A percentile compares a stretch with the other conserved stretches of the same genome.
These are phyloP conservation scores for Octopus bimaculoides DNA, from an alignment of 1,140 invertebrate genomes.

Conservation along the genomic window DNA sequence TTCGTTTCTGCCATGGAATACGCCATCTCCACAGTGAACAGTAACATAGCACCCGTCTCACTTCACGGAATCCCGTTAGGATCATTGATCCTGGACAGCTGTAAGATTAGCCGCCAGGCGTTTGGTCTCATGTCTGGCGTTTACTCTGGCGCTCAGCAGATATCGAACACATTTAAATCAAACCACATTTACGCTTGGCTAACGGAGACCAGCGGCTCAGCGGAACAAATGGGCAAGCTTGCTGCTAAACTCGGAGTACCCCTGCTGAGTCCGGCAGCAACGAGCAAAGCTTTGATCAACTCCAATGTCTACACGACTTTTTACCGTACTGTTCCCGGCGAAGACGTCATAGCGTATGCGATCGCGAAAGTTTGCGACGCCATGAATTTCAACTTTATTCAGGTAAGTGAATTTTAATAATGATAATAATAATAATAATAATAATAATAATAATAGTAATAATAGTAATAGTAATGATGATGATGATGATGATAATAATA, in stretches of 20 bases:
- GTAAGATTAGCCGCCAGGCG: slow-evolving; percentile 35
- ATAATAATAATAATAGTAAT: no score
- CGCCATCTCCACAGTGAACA: slow-evolving; percentile 73
- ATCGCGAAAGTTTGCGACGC: slow-evolving; percentile 57
- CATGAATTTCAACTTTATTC: slow-evolving; percentile 37
- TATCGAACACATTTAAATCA: slow-evolving; percentile 20
- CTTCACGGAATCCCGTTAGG: slow-evolving; percentile 41
- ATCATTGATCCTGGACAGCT: slow-evolving; percentile 42
- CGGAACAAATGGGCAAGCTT: slow-evolving; percentile 35
- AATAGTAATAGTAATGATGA: no score
- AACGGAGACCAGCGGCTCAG: slow-evolving; percentile 35
- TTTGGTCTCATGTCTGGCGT: slow-evolving; percentile 35
- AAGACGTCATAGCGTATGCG: slow-evolving; percentile 74
- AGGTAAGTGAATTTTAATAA: slow-evolving; percentile 12
- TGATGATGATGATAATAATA: no score
- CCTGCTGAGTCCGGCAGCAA: slow-evolving; percentile 54
- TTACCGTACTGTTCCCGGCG: slow-evolving; percentile 75
- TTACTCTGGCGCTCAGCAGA: slow-evolving; percentile 31
- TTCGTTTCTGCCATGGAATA: slow-evolving; percentile 77
- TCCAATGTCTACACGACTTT: slow-evolving; percentile 75
- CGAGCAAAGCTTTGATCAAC: slow-evolving; percentile 70
- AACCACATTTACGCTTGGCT: slow-evolving; percentile 39
- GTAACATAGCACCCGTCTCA: slow-evolving; percentile 31
- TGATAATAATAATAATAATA: no score
- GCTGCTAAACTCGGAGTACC: slow-evolving; percentile 34